Conservation (phyloP, 1,140 invertebrate genomes). For the Hypsibius dujardini region DNA sequence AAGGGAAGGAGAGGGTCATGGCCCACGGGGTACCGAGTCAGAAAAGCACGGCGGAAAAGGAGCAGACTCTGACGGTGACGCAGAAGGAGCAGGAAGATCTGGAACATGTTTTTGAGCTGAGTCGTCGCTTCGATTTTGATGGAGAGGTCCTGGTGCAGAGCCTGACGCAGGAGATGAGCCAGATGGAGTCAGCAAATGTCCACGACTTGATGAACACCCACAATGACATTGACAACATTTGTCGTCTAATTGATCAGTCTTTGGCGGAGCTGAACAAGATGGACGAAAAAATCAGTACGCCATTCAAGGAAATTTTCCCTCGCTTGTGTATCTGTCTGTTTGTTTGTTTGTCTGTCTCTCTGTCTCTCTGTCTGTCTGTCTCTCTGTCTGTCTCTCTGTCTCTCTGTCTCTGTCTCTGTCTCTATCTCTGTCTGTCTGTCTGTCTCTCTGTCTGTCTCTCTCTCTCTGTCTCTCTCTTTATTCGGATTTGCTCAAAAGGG, state of each 20-base stretch:
- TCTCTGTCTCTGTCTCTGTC: no score
- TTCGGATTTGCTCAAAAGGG: not conserved
- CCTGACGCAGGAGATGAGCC: conserved; percentile 3
- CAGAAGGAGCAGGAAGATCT: conserved; percentile 6
- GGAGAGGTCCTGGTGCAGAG: not conserved
- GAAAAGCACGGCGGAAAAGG: not conserved
- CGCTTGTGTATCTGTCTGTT: no score
- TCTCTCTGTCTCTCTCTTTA: not conserved
- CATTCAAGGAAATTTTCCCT: not conserved
- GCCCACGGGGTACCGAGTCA: not conserved
- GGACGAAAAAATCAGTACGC: conserved; percentile 10
- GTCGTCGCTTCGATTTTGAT: not conserved
- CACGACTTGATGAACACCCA: conserved; percentile 16
- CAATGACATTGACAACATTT: conserved; percentile 13
- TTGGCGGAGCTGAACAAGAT: conserved; percentile 10
- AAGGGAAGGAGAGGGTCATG: not conserved
- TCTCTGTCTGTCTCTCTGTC: no score
- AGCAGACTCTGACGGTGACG: not conserved
- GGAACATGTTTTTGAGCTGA: conserved; percentile 1
- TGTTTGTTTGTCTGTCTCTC: no score
- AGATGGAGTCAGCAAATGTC: conserved; percentile 14
- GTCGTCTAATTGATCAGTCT: conserved; percentile 7
- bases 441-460: no score
- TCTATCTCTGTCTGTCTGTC: no score
- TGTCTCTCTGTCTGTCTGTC: no score